Conservation (phyloP, 2,888 invertebrate species). For the Hydrotaea cyrtoneurina region DNA sequence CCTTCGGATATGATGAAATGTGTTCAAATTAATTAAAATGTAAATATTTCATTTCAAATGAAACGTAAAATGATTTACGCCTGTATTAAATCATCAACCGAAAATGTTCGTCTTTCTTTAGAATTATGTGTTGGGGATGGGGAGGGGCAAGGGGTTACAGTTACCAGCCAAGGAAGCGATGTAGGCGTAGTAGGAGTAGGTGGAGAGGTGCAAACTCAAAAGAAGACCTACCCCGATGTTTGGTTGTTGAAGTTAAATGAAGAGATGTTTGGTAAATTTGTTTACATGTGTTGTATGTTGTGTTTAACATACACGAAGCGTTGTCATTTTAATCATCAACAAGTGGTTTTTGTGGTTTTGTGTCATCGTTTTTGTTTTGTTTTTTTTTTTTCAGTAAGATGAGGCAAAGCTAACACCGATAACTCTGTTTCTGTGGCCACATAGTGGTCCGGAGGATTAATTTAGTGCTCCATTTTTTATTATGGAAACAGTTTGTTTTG, state of each 20-base stretch:
- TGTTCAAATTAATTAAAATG: slow-evolving; percentile 61
- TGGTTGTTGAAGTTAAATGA: neutral
- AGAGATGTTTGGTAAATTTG: slow-evolving; percentile 31
- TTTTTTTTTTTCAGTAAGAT: neutral
- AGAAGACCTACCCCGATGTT: slow-evolving; percentile 17
- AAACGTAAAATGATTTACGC: slow-evolving; percentile 53
- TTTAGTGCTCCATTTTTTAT: too few species aligned
- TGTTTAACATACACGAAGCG: slow-evolving; percentile 18
- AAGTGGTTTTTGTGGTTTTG: slow-evolving; percentile 36
- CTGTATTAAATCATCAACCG: slow-evolving; percentile 12
- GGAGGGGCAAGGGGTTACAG: neutral
- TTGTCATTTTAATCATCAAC: slow-evolving; percentile 25
- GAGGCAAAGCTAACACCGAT: neutral
- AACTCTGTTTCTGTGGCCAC: neutral
- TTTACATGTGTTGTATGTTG: slow-evolving; percentile 22
- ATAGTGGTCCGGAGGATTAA: neutral
- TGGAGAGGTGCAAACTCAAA: slow-evolving; percentile 4
- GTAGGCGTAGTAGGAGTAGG: neutral
- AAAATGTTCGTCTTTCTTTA: neutral
- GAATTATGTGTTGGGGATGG: neutral
- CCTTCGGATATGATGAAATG: slow-evolving; percentile 47
- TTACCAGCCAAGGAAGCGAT: neutral
- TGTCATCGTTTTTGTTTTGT: neutral
- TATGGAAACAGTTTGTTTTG: too few species aligned
- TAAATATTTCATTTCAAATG: slow-evolving; percentile 53